phyloP scores from a whole-genome alignment of 2,797 vertebrate species.

The Gymnoscopelus microlampas region DNA sequence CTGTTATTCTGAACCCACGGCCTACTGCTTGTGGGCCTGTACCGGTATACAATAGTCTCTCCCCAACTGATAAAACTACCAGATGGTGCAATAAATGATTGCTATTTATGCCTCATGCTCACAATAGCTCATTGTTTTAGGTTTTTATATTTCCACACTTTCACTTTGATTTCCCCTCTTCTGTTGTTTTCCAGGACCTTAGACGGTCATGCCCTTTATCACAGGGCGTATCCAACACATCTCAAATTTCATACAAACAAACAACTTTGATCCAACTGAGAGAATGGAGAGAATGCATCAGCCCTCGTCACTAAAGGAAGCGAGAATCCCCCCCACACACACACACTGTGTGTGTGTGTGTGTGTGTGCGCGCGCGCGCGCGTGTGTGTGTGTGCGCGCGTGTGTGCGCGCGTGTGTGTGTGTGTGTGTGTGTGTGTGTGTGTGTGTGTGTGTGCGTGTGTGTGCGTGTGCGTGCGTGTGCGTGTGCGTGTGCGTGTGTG shows the following conservation, averaged over 20 bases:
- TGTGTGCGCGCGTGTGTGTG: too few species aligned
- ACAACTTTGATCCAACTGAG: too few species aligned
- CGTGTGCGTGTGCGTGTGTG: too few species aligned
- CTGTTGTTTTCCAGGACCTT: constrained; percentile 62
- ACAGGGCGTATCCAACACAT: constrained; percentile 31
- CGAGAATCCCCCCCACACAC: too few species aligned
- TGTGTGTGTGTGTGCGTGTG: too few species aligned
- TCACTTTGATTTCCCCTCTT: constrained; percentile 53
- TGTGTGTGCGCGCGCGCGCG: too few species aligned
- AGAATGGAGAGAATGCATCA: too few species aligned
- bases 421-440: too few species aligned
- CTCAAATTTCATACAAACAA: constrained; percentile 25
- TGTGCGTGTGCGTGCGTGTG: too few species aligned
- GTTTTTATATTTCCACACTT: constrained; percentile 52
- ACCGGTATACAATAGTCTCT: constrained; percentile 11
- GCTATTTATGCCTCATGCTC: constrained; percentile 36
- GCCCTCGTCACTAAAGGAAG: too few species aligned
- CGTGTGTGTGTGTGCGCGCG: too few species aligned
- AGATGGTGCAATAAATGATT: constrained; percentile 45
- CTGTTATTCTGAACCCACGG: background rate
- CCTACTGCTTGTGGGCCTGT: background rate
- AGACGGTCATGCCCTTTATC: constrained; percentile 49
- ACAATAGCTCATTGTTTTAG: constrained; percentile 55
- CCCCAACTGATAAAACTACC: constrained; percentile 29
- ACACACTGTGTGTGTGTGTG: too few species aligned